Base-by-base conservation (phyloP, 92 coral and sea anemone genomes). In the Isaurus tuberculatus region DNA sequence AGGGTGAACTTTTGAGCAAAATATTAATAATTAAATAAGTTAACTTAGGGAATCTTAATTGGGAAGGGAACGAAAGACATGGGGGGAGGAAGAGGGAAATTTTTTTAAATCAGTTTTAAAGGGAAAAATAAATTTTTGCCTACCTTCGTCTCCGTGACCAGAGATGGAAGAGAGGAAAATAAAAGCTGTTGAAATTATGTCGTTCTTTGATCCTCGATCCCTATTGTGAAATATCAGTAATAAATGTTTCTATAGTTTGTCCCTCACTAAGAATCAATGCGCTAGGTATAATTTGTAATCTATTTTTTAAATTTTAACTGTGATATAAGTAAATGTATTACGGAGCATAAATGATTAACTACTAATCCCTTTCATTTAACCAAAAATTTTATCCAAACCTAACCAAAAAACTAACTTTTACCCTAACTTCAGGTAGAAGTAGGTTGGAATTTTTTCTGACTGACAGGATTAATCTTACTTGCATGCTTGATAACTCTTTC, bases 91-190 rank as follows among this genome's bases (percentile, higher is more conserved):
- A n/a, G n/a, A n/a, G n/a, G n/a, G n/a, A n/a, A n/a, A n/a, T n/a
- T n/a, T n/a, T n/a, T n/a, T n/a, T n/a, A n/a, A 55, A 22, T 17
- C 63, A 22, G 25, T 55, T 19, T n/a, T n/a, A 14, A 22, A 15
- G 23, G 17, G 27, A 55, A 33, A 36, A 3, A 1, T 20, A 28
- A 28, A n/a, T n/a, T n/a, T 19, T 29, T 44, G 83, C 89, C 67
- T 89, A 49, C 87, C 92, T 29, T 91, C 83, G n/a, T 83, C 92
- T 49, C 96, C 96, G 48, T 86, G 94, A 30, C 95, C 98, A 44
- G 98, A 95, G 23, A 95, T 93, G 23, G 93, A 80, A 7, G 98
- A 89, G 44, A 95, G 91, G 26, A 89, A 74, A 26, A 95, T 83
- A 51, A 83, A 92, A 1, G 91, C 82, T 8, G 98, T 93, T 26